A percentile compares a stretch with the other conserved stretches of the same genome.
phyloP scores from a whole-genome alignment of 2,797 vertebrate genomes.

The Sebastes trivittatus region DNA sequence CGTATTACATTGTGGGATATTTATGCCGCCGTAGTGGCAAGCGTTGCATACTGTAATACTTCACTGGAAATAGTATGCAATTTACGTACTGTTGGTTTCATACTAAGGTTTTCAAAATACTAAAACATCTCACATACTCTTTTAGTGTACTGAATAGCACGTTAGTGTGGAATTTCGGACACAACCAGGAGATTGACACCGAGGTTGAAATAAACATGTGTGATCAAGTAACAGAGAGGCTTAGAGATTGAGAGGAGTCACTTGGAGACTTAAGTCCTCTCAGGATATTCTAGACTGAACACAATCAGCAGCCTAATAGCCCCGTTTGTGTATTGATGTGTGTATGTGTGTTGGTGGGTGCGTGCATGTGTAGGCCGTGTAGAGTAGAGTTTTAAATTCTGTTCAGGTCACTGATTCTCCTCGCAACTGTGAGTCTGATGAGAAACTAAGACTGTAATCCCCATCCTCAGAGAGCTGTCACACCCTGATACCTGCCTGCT shows the following conservation, averaged over 20 bases:
- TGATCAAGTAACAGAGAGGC: slow-evolving; percentile 1
- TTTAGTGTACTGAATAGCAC: no score
- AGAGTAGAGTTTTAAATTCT: slow-evolving; percentile 12
- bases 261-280: slow-evolving; percentile 17
- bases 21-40: no score
- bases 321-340: background rate
- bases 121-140: no score
- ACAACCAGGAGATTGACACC: background rate
- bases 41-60: no score
- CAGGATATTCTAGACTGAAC: slow-evolving; percentile 2
- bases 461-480: slow-evolving; percentile 6
- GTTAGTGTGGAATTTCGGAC: no score
- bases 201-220: slow-evolving; percentile 21
- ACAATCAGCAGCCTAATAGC: slow-evolving; percentile 7
- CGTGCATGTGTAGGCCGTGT: background rate
- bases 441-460: slow-evolving; percentile 30
- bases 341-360: background rate
- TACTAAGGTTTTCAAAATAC: no score
- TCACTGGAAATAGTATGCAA: no score
- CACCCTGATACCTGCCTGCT: slow-evolving; percentile 12
- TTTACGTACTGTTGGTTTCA: no score
- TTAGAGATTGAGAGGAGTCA: background rate
- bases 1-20: no score
- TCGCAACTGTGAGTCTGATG: slow-evolving; percentile 25
- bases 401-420: slow-evolving; percentile 19